Base-by-base conservation (phyloP, 2,113 vertebrate species). In the Dicrurus megarhynchus region DNA sequence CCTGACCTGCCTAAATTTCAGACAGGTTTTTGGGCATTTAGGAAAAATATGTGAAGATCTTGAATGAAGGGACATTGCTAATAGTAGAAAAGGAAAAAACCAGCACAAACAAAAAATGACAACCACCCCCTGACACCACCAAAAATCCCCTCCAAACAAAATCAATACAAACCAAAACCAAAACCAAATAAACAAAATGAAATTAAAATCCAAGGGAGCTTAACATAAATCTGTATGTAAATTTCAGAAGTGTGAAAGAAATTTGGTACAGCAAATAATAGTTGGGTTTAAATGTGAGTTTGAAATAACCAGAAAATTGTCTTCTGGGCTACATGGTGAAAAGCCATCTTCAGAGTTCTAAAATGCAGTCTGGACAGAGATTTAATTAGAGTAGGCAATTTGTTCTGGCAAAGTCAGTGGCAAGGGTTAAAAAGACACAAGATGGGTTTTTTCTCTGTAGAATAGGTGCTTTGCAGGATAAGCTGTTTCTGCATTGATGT, bases 51-150 rank as follows among this genome's bases (percentile, higher is more conserved):
- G 3, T 44, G 8, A 89, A 50, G 5, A 24, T 14, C 12, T 81
- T 86, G 39, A 71, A 75, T 41, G 60, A 57, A 67, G 78, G 16
- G 7, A 60, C 3, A 19, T 17, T 35, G 52, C 12, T 68, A 67
- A 52, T 12, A 44, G 16, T 13, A 77, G 21, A 53, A 68, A 88
- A 80, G 2, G 9, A 0, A 1, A 8, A 59, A 67, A 20, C 0
- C 1, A 3, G 2, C 33, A 21, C 20, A 18, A n/a, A 10, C 7
- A 55, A 76, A 30, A 49, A 68, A 41, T 24, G 0, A n/a, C 16
- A 68, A 53, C 16, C 5, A 19, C 9, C 4, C 11, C 13, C 8
- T 1, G 5, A 39, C 14, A 55, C 41, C 16, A 47, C 4, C 2
- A 53, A 46, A 59, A 65, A 52, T 32, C 2, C 5, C 8, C 24